Base-by-base conservation (phyloP, 2,888 invertebrate genomes). In the Ametastegia equiseti region DNA sequence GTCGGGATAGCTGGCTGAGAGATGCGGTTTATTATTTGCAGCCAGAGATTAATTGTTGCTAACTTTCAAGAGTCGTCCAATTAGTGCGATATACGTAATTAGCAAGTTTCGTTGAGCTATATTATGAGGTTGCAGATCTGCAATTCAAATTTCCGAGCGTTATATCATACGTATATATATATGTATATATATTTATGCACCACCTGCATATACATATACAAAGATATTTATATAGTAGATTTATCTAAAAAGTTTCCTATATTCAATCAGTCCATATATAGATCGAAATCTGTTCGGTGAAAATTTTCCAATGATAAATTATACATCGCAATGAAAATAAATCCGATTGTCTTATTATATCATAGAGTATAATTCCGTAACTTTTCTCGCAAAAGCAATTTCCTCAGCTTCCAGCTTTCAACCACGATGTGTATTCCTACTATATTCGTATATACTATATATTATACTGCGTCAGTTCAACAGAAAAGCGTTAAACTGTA, bases 401-500 rank as follows among this genome's bases (percentile, higher is more conserved):
- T n/a, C n/a, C n/a, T n/a, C n/a, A n/a, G n/a, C n/a, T n/a, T n/a
- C n/a, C n/a, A n/a, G n/a, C n/a, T n/a, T n/a, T n/a, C n/a, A n/a
- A n/a, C n/a, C n/a, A n/a, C n/a, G n/a, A n/a, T n/a, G n/a, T n/a
- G n/a, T n/a, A n/a, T n/a, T n/a, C n/a, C n/a, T n/a, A n/a, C n/a
- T n/a, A n/a, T n/a, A n/a, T n/a, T n/a, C n/a, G n/a, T n/a, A n/a
- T n/a, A n/a, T n/a, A 67, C 19, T 67, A 36, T 36, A 11, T 11
- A 67, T 36, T 67, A 23, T 54, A 54, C 50, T 23, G 36, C 33
- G 54, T 75, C 54, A 75, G 75, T 75, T 75, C 36, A 54, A 45
- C 42, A 50, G 50, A 75, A 54, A 75, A 75, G 75, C 75, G 75
- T 75, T 75, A 75, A 75, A 75, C 54, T 75, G 75, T 75, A 75